Base-by-base conservation (phyloP, 1,140 invertebrate genomes). In the Triops cancriformis region DNA sequence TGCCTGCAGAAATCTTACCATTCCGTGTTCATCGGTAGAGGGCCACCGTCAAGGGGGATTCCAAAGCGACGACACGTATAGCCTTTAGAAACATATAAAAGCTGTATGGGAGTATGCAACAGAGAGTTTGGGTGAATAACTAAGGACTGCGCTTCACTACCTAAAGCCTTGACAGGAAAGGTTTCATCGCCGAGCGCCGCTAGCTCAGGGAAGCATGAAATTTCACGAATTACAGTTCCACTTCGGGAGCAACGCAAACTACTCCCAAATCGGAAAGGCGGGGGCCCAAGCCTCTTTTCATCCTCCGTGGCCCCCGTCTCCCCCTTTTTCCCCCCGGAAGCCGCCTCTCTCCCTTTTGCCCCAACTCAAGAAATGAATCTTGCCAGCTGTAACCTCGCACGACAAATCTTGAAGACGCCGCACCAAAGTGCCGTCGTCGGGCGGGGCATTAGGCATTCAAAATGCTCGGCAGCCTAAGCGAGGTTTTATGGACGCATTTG, bases 341-440 rank as follows among this genome's bases (percentile, higher is more conserved):
- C 51, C 51, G 18, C 51, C n/a, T 18, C 18, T 23, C 51, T 64
- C 23, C 23, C 51, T 18, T 18, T 64, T 23, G 14, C 23, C 51
- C 23, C 6, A 5, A 18, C 14, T 23, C 51, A 64, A 64, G 18
- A 64, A 64, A 64, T 64, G 51, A 64, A n/a, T 64, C 51, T 64
- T 64, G 51, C 51, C 51, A 64, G 51, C 51, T 64, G 51, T 64
- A 64, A 64, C 51, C 51, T 64, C 51, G 18, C 51, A 64, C 51
- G 51, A 64, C 51, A 64, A 18, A 64, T 64, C 51, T 64, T 18
- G 23, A 64, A 23, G 23, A 64, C 51, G 7, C 31, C 31, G 31
- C 31, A 2, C 51, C 4, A 64, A 64, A 64, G 51, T 64, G 51
- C 51, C 51, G 51, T 64, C 51, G 10, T 64, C 18, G 9, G 23